Evolutionary conservation across 2,888 invertebrate genomes (phyloP), one percentile per base, ranked within the genome.

Genomic region (Drosophila greeni): DNA sequence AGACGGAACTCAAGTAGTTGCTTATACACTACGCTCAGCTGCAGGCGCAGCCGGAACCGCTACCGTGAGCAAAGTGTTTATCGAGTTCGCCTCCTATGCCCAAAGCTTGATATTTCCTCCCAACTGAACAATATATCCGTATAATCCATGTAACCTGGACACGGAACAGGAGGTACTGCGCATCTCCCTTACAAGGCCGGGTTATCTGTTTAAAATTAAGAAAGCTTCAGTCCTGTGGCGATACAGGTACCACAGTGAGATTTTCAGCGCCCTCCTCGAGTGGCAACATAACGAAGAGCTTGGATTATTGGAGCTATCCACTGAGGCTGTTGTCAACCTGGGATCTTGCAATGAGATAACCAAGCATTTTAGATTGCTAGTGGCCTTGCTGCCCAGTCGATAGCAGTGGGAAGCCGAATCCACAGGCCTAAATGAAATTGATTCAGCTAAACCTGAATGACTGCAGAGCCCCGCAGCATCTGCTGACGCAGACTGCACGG

Each of bases 61-160:
- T 53, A 42, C 88, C 0, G 80, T 75, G 0, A 68, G 82, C 18
- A 82, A 76, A 70, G 87, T 87, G 1, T 73, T 88, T 34, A 61
- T 76, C 0, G 87, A 87, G 53, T 87, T 88, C 52, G 86, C 85
- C 82, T 75, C 84, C 0, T 87, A 87, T 60, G 81, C 81, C 0
- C 83, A 87, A 37, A 85, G 78, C 29, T 70, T 87, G 47, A 83
- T 86, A 29, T 77, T 82, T 43, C 81, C 83, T 1, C 85, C 85
- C 36, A 83, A 85, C 39, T 78, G 79, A 31, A 72, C 75, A 29
- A 53, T 82, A 14, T 77, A 84, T 74, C 83, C 86, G 0, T 81
- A 85, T 67, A 75, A 82, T 34, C 72, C 77, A 6, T 82, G 83
- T 42, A 74, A 79, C 20, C 47, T 86, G 34, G 65, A 71, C 31